Percentiles rank a stretch among this genome's conserved stretches.
phyloP scores from a whole-genome alignment of 2,113 vertebrate genomes.

The Centropus bengalensis region DNA sequence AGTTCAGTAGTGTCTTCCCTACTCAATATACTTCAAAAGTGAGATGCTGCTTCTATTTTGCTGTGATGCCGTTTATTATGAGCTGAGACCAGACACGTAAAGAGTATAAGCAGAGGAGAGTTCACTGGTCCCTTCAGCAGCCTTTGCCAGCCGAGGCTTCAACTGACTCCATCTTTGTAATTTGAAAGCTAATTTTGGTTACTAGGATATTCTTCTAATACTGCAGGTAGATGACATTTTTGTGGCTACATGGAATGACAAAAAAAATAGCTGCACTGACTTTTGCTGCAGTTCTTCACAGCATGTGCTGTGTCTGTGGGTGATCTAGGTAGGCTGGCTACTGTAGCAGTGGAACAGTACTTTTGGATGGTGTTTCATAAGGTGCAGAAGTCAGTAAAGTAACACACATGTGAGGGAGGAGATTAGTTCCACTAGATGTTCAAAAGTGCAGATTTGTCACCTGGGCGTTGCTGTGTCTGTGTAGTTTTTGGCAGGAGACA shows the following conservation, averaged over 20 bases:
- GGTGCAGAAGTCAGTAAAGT: background rate
- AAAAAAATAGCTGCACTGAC: background rate
- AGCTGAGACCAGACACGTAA: background rate
- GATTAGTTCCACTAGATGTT: background rate
- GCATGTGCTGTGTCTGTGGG: fast-evolving
- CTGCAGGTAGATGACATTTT: background rate
- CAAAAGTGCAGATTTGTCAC: background rate
- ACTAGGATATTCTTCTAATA: background rate
- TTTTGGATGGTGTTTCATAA: background rate
- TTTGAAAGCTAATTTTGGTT: background rate
- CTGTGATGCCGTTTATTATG: background rate
- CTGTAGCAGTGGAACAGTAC: background rate
- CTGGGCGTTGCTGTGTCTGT: background rate
- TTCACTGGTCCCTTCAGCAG: background rate
- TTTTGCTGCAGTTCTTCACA: background rate
- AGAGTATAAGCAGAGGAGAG: background rate
- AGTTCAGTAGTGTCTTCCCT: background rate
- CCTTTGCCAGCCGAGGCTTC: background rate
- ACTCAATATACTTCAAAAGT: background rate
- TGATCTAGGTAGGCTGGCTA: background rate
- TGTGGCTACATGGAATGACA: background rate
- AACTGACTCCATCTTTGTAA: background rate
- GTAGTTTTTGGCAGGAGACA: background rate
- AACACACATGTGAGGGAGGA: background rate
- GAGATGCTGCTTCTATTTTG: background rate